phyloP scores from a whole-genome alignment of 2,797 vertebrate species.

The Oreonectes daqikongensis region DNA sequence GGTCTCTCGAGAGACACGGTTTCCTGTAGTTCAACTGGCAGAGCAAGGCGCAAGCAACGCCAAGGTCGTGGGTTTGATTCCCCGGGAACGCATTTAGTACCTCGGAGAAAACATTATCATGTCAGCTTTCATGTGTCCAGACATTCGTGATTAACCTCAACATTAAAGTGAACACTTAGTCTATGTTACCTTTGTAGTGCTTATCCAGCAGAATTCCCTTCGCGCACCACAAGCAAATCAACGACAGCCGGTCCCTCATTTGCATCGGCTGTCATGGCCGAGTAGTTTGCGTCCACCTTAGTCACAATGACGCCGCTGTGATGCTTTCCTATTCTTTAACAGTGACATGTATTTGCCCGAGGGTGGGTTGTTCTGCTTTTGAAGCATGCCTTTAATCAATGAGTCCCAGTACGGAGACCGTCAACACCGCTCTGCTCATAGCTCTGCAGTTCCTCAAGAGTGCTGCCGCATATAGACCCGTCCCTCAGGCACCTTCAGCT shows the following conservation, averaged over 20 bases:
- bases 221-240: slow-evolving; percentile 13
- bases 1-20: slow-evolving; percentile 21
- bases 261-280: slow-evolving; percentile 25
- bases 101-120: not conserved
- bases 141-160: not conserved
- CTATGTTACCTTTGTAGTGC: not conserved
- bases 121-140: not conserved
- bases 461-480: slow-evolving; percentile 13
- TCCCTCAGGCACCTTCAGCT: slow-evolving; percentile 50
- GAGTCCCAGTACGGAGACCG: slow-evolving; percentile 41
- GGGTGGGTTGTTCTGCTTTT: slow-evolving; percentile 42
- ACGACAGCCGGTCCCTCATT: slow-evolving; percentile 20
- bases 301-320: slow-evolving; percentile 32
- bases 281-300: slow-evolving; percentile 24
- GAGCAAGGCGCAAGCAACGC: not conserved
- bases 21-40: not conserved
- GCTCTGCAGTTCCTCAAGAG: slow-evolving; percentile 54
- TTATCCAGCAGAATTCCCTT: not conserved
- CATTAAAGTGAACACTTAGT: slow-evolving; percentile 8
- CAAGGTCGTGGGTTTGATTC: not conserved
- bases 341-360: slow-evolving; percentile 43
- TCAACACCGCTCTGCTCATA: slow-evolving; percentile 37
- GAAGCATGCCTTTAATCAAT: slow-evolving; percentile 57
- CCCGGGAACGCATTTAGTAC: not conserved
- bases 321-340: slow-evolving; percentile 40